phyloP scores from a whole-genome alignment of 2,113 vertebrate genomes.

The Bettongia penicillata region DNA sequence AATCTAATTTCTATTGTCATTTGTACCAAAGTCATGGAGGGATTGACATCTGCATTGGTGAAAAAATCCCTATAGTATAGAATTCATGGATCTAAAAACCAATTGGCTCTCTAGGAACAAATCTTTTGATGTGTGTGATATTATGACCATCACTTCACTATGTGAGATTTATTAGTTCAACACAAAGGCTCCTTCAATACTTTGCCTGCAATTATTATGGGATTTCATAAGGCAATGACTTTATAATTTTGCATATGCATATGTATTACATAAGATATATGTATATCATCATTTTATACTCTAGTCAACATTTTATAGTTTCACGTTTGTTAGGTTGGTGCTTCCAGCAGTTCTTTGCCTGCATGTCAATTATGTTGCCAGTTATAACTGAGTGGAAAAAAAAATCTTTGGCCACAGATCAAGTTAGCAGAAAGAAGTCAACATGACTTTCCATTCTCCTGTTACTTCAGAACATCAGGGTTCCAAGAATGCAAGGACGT shows the following conservation, averaged over 20 bases:
- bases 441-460: background rate
- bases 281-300: background rate
- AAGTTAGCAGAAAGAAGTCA: background rate
- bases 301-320: background rate
- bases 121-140: background rate
- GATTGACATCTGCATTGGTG: background rate
- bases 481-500: background rate
- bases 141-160: background rate
- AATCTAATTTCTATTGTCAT: background rate
- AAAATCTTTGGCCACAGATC: background rate
- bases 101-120: background rate
- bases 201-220: background rate
- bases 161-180: background rate
- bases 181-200: background rate
- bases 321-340: background rate
- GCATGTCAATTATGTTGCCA: background rate
- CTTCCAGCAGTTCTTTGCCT: background rate
- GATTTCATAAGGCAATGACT: background rate
- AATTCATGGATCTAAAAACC: background rate
- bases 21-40: background rate
- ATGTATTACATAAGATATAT: background rate
- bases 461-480: background rate
- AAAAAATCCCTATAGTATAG: background rate
- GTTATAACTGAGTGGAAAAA: background rate
- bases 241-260: background rate